Conservation (phyloP, 2,797 vertebrate genomes). For the Clamator glandarius region DNA sequence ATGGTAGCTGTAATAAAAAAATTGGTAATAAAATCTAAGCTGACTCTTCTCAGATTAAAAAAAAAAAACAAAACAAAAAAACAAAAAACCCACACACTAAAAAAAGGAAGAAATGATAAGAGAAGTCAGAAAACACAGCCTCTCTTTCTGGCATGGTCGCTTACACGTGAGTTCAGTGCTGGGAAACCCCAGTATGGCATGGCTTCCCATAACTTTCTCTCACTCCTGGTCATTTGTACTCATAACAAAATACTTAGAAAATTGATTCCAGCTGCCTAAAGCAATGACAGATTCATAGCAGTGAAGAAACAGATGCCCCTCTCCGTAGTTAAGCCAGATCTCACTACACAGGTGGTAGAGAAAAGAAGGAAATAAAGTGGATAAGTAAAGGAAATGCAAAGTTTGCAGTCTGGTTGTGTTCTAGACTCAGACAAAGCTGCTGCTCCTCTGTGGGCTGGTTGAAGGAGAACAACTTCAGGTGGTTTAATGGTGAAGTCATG, state of each 20-base stretch:
- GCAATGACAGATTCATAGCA: neutral
- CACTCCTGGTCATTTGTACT: neutral
- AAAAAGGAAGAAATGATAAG: neutral
- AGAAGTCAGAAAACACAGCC: neutral
- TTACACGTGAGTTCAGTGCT: neutral
- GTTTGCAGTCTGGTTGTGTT: neutral
- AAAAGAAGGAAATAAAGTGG: neutral
- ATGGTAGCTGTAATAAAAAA: too few relatives aligned
- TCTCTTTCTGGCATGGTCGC: accelerated
- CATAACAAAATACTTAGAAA: neutral
- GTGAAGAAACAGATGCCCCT: neutral
- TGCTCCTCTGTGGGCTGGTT: neutral
- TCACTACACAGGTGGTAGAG: neutral
- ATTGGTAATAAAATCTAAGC: neutral
- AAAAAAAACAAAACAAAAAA: neutral
- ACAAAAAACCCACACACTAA: neutral
- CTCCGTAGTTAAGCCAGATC: neutral
- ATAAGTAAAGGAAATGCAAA: neutral
- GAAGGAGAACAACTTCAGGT: neutral
- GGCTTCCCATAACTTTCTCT: neutral
- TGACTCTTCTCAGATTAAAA: neutral
- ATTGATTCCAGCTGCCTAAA: neutral
- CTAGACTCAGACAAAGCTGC: neutral
- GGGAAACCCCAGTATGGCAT: neutral
- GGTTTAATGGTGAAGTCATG: neutral